Percentiles rank a stretch among this genome's conserved stretches.
phyloP scores from a whole-genome alignment of 2,888 invertebrate species.

The Ischnura elegans region DNA sequence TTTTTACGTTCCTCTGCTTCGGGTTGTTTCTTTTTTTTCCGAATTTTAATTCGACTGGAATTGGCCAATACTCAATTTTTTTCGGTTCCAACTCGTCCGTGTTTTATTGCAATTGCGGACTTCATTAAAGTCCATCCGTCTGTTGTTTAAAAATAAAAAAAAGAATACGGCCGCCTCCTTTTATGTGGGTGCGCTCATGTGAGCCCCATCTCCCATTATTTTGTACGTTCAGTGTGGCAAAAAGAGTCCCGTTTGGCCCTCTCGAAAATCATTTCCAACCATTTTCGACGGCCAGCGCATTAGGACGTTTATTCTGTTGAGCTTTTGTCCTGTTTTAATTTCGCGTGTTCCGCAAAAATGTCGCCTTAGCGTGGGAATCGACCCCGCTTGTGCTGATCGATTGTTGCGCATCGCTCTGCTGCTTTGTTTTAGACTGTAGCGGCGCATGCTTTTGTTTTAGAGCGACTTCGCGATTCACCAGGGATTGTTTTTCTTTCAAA shows the following conservation, averaged over 20 bases:
- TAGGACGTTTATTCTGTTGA: background rate
- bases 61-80: conserved; percentile 24
- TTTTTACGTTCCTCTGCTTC: background rate
- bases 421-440: background rate
- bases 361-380: background rate
- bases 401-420: background rate
- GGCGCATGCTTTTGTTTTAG: background rate
- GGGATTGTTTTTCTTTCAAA: no score
- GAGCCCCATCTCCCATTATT: background rate
- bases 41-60: conserved; percentile 53
- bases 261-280: background rate
- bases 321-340: background rate
- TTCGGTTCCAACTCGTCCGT: background rate
- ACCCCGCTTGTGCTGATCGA: background rate
- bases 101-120: conserved; percentile 32
- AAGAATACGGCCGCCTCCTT: background rate
- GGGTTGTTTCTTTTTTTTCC: conserved; percentile 26
- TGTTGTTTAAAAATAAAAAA: background rate
- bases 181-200: background rate
- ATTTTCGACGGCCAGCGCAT: background rate
- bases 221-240: background rate
- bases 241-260: background rate
- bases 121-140: conserved; percentile 34
- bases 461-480: background rate
- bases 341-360: background rate